Evolutionary conservation across 2,113 vertebrate genomes (phyloP).

Genomic region (Alethe diademata): DNA sequence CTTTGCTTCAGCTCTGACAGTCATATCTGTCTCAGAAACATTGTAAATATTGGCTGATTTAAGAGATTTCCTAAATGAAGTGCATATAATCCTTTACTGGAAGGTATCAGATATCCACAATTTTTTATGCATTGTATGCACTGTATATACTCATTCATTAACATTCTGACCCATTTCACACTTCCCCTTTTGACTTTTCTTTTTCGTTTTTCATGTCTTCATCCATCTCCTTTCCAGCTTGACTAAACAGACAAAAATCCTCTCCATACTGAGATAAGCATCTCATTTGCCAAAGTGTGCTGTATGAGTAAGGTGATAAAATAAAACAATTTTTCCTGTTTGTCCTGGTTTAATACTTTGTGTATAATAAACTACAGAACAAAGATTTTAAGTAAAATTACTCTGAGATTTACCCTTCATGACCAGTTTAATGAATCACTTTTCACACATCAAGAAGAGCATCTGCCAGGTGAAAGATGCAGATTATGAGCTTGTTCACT

Average conservation of each 20-base stretch:
- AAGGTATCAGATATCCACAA: neutral
- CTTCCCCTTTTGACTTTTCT: neutral
- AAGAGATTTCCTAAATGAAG: neutral
- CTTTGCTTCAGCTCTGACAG: neutral
- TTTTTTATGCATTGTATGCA: neutral
- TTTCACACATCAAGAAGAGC: neutral
- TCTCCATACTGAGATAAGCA: neutral
- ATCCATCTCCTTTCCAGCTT: neutral
- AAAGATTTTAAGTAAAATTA: neutral
- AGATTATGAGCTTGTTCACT: neutral
- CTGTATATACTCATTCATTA: neutral
- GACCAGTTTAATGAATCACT: neutral
- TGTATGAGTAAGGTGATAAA: neutral
- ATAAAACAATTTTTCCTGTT: neutral
- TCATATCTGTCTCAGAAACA: neutral
- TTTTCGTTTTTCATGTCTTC: neutral
- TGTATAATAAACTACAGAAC: neutral
- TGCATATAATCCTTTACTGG: neutral
- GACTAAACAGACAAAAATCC: neutral
- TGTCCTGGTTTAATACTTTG: neutral
- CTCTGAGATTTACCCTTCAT: neutral
- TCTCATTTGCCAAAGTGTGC: neutral
- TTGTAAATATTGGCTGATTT: neutral
- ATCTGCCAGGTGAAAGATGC: neutral
- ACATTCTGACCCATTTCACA: neutral